Evolutionary conservation across 2,888 invertebrate species (phyloP), one percentile per base, ranked within the genome.

Genomic region (Hemistola chrysoprasaria): DNA sequence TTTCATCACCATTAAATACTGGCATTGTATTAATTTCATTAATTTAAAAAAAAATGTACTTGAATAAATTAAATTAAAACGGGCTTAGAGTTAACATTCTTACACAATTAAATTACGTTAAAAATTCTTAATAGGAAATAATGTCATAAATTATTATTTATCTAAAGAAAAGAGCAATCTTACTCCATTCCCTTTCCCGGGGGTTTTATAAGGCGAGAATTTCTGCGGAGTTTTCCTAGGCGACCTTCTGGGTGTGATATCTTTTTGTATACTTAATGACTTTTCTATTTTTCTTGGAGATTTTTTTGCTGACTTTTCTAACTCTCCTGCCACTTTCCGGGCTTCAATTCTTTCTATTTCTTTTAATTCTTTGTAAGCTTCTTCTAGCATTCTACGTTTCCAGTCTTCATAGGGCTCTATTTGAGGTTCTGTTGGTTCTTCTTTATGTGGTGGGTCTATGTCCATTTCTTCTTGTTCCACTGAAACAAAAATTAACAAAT

Each of bases 331-430:
- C 21, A 47, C 39, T 23, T 32, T 37, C 9, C 25, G 31, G 8
- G 23, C 8, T 11, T 65, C 54, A 2, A 49, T 26, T 25, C 60
- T 53, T 32, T 77, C 64, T 2, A 71, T 10, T 2, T 65, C 64
- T 32, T 50, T 63, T 0, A 80, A 36, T 40, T 86, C 85, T 46
- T 68, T 71, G 40, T 79, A 78, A 0, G 92, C 90, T 6, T 74
- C 63, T 45, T 87, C 78, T 8, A 93, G 56, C 68, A 93, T 91
- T 22, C 92, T 78, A 10, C 71, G 71, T 46, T 91, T 92, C 93
- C 93, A 93, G 7, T 82, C 83, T 40, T 91, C 90, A 48, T 93
- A 93, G 0, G 90, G 81, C 65, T 93, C 93, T 28, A 81, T 58
- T 50, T 68, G 52, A 1, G 63, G 62, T 56, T 82, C 73, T 22